Evolutionary conservation across 2,888 invertebrate species (phyloP).

Genomic region (Agrypnus murinus): DNA sequence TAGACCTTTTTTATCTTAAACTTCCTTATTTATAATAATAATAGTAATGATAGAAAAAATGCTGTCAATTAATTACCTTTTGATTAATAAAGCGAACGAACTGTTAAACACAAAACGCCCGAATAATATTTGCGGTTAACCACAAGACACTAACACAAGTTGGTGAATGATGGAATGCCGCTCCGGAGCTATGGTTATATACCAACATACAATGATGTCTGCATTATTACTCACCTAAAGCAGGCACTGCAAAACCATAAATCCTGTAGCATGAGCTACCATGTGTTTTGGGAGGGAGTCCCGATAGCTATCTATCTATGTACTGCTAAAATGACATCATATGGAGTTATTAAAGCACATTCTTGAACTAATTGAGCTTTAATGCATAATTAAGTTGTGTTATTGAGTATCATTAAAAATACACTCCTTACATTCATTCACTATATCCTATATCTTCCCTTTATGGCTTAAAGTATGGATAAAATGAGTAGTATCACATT

Average conservation of each 20-base stretch:
- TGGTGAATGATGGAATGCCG: constrained; percentile 11
- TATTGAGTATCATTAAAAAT: too few species aligned
- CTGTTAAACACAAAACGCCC: constrained; percentile 12
- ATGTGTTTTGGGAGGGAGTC: constrained; percentile 14
- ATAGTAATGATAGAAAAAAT: constrained; percentile 3
- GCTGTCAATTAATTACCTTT: constrained; percentile 20
- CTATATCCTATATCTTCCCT: too few species aligned
- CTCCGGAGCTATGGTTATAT: constrained; percentile 2
- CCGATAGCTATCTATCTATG: not conserved
- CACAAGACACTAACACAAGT: constrained; percentile 16
- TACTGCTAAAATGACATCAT: too few species aligned
- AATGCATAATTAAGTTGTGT: too few species aligned
- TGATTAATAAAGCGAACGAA: not conserved
- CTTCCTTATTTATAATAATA: too few species aligned
- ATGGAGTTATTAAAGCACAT: too few species aligned
- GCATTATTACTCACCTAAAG: constrained; percentile 26
- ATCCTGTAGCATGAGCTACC: constrained; percentile 14
- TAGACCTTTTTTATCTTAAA: too few species aligned
- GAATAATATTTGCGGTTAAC: constrained; percentile 30
- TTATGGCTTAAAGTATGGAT: too few species aligned
- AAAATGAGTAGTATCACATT: too few species aligned
- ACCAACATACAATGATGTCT: constrained; percentile 14
- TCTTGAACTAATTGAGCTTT: too few species aligned
- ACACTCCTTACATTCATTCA: too few species aligned
- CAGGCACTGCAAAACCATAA: constrained; percentile 7